Conservation (phyloP, 2,888 invertebrate species). For the Acrobasis repandana region DNA sequence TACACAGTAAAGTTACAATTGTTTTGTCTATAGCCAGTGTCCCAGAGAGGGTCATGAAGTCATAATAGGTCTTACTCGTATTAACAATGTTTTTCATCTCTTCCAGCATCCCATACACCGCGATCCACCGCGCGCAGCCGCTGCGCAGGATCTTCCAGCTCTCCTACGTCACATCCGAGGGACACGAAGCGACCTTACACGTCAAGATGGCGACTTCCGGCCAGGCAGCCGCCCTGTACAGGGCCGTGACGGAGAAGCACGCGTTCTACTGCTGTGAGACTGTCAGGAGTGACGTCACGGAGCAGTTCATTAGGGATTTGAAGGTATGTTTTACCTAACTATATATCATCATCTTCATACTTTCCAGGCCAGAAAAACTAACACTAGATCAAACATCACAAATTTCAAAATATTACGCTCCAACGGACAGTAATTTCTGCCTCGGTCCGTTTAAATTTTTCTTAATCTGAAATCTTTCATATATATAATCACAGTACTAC, state of each 20-base stretch:
- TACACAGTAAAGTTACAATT: too few relatives aligned
- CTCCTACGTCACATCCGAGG: conserved; percentile 87
- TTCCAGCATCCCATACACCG: conserved; percentile 90
- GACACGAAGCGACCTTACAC: conserved; percentile 87
- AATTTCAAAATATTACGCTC: too few relatives aligned
- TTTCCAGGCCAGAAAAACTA: neutral
- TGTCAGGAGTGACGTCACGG: conserved; percentile 92
- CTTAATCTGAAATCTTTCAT: too few relatives aligned
- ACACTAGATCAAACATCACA: too few relatives aligned
- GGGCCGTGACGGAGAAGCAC: conserved; percentile 95
- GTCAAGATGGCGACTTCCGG: conserved; percentile 92
- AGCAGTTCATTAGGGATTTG: conserved; percentile 94
- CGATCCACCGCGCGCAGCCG: conserved; percentile 90
- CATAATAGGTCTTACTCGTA: too few relatives aligned
- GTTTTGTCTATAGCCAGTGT: too few relatives aligned
- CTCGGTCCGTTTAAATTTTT: too few relatives aligned
- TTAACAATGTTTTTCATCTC: conserved; percentile 11
- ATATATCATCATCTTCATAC: neutral
- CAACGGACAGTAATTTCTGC: too few relatives aligned
- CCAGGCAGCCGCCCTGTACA: conserved; percentile 91
- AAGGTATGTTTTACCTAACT: conserved; percentile 76
- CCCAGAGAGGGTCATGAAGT: too few relatives aligned
- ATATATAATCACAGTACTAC: too few relatives aligned
- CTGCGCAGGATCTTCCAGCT: conserved; percentile 89
- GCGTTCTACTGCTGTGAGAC: conserved; percentile 97